Conservation (phyloP, 2,797 vertebrate genomes). For the Phataginus tetradactyla region DNA sequence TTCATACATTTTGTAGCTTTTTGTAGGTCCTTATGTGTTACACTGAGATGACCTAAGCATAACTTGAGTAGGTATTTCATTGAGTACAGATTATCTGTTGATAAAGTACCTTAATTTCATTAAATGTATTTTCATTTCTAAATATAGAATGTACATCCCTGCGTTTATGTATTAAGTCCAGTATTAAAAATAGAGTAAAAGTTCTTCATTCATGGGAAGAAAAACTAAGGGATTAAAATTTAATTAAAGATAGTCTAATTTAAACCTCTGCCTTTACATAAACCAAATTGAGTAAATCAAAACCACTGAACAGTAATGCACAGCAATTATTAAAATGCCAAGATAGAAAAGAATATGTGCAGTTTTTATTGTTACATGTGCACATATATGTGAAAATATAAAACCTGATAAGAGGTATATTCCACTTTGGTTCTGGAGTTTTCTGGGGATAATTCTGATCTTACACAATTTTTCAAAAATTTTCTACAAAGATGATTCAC, state of each 20-base stretch:
- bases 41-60: background rate
- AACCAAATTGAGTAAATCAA: background rate
- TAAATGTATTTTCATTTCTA: background rate
- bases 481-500: background rate
- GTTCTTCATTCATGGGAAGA: background rate
- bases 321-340: background rate
- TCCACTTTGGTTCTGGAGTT: background rate
- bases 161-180: background rate
- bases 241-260: background rate
- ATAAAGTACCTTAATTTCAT: background rate
- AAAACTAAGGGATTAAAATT: constrained; percentile 25
- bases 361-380: background rate
- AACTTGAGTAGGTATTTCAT: background rate
- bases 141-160: background rate
- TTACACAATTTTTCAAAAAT: background rate
- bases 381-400: background rate
- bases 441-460: background rate
- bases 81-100: background rate
- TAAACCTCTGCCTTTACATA: background rate
- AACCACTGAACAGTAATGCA: background rate
- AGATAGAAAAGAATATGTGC: background rate
- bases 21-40: background rate
- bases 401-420: background rate
- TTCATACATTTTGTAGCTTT: background rate
- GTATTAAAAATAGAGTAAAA: background rate